Evolutionary conservation across 2,888 invertebrate species (phyloP).

Genomic region (Dasysyrphus albostriatus): DNA sequence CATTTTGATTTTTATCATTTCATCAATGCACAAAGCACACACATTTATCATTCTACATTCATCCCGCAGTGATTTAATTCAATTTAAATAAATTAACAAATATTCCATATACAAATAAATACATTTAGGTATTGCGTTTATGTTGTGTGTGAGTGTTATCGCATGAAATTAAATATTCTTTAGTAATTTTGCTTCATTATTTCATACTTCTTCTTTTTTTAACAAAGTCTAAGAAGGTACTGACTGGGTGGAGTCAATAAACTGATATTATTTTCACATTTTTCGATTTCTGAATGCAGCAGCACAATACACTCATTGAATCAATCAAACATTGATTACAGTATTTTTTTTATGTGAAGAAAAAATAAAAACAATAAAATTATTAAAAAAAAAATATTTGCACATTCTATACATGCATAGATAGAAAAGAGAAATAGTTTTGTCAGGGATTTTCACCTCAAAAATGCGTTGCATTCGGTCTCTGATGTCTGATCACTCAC

Average conservation of each 20-base stretch:
- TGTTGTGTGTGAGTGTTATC: constrained; percentile 33
- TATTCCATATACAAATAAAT: constrained; percentile 12
- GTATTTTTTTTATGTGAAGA: neutral
- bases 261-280: constrained; percentile 31
- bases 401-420: neutral
- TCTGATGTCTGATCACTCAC: neutral
- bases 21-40: constrained; percentile 30
- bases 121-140: neutral
- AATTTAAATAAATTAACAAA: constrained; percentile 73
- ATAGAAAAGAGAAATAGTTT: neutral
- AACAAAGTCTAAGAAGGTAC: neutral
- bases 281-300: constrained; percentile 5
- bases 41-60: constrained; percentile 50
- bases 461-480: neutral
- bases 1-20: constrained; percentile 41
- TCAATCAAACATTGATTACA: constrained; percentile 13
- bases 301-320: constrained; percentile 26
- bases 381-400: neutral
- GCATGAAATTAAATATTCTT: constrained; percentile 41
- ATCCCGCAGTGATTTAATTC: constrained; percentile 71
- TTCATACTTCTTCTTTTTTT: constrained; percentile 14
- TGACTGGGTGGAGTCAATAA: constrained; percentile 70
- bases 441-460: neutral
- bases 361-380: neutral
- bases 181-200: constrained; percentile 5